These are phyloP conservation scores for Furcula furcula DNA, from an alignment of 2,888 invertebrate species.

Conservation along the genomic window DNA sequence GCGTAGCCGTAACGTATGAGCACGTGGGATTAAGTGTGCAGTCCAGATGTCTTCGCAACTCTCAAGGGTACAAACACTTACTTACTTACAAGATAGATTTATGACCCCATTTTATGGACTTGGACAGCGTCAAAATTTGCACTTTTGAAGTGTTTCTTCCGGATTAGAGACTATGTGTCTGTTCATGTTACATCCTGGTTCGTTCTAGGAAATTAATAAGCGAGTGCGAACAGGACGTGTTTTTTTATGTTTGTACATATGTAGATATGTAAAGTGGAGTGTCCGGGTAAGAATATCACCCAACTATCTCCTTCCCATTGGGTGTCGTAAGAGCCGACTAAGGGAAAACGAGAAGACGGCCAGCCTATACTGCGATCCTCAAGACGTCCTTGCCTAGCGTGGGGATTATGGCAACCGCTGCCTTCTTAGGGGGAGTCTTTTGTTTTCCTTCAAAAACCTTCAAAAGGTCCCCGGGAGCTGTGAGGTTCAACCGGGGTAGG, in stretches of 20 bases:
- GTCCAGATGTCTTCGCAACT: conserved; percentile 30
- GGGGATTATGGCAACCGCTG: too few species aligned
- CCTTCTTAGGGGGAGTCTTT: too few species aligned
- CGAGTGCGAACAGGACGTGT: not conserved
- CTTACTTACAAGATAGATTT: conserved; percentile 40
- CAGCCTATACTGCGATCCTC: too few species aligned
- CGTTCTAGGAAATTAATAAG: conserved; percentile 18
- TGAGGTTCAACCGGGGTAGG: too few species aligned
- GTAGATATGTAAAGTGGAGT: not conserved
- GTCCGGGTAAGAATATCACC: too few species aligned
- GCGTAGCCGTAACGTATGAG: conserved; percentile 12
- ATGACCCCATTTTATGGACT: conserved; percentile 31
- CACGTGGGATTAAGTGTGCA: conserved; percentile 28
- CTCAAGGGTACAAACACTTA: conserved; percentile 31
- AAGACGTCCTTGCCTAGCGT: too few species aligned
- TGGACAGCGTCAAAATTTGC: conserved; percentile 43
- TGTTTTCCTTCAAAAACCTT: too few species aligned
- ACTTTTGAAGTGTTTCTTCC: conserved; percentile 58
- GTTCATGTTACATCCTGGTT: conserved; percentile 15
- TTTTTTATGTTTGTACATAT: not conserved
- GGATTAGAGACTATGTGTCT: conserved; percentile 29
- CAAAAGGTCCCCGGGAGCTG: too few species aligned
- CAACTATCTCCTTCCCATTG: too few species aligned
- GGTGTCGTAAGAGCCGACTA: too few species aligned
- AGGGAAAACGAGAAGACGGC: too few species aligned